Evolutionary conservation across 2,888 invertebrate genomes (phyloP).

Genomic region (Drosophila pegasa): DNA sequence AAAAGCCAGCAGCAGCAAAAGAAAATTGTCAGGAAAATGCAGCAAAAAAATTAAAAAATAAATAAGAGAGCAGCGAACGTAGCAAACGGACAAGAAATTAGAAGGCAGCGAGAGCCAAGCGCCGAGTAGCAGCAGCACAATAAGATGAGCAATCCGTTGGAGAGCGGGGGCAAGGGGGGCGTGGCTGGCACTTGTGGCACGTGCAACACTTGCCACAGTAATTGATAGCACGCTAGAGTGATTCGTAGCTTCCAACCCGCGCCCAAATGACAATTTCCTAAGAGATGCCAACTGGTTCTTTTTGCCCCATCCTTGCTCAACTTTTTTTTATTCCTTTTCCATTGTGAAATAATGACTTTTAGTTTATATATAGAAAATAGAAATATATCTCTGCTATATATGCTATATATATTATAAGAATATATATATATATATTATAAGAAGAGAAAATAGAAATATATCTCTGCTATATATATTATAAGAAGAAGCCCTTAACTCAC

Average conservation of each 20-base stretch:
- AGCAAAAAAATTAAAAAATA: slow-evolving; percentile 28
- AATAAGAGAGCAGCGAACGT: slow-evolving; percentile 22
- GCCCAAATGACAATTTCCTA: slow-evolving; percentile 50
- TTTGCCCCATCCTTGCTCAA: not conserved
- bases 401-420: not conserved
- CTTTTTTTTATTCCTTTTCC: slow-evolving; percentile 6
- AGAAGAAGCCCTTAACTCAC: too few species aligned
- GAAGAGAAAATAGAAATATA: too few species aligned
- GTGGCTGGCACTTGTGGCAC: slow-evolving; percentile 44
- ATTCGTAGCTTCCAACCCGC: slow-evolving; percentile 56
- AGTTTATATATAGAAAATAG: too few species aligned
- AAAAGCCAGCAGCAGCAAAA: slow-evolving; percentile 43
- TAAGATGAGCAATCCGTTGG: slow-evolving; percentile 66
- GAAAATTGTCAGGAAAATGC: slow-evolving; percentile 75
- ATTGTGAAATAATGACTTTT: not conserved
- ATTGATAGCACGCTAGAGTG: slow-evolving; percentile 80
- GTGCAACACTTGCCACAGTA: slow-evolving; percentile 80
- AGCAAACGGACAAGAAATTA: slow-evolving; percentile 55
- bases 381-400: too few species aligned
- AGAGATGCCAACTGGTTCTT: slow-evolving; percentile 30
- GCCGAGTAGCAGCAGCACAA: slow-evolving; percentile 58
- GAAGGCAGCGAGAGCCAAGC: slow-evolving; percentile 42
- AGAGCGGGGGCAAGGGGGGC: slow-evolving; percentile 14
- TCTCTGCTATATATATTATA: too few species aligned
- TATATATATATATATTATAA: too few species aligned